phyloP scores from a whole-genome alignment of 2,797 vertebrate genomes.

The Enteromius viviparus region DNA sequence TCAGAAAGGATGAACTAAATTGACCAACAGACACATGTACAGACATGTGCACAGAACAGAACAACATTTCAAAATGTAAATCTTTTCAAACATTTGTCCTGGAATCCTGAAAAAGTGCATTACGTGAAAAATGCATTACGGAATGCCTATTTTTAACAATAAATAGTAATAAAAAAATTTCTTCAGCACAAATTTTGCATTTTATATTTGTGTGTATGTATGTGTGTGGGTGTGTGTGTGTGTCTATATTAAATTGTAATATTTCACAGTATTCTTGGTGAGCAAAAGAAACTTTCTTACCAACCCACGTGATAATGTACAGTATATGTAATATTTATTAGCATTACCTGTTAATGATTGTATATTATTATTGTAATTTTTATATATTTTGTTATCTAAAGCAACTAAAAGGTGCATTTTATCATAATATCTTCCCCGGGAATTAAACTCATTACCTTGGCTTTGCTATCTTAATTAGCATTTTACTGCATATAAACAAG shows the following conservation, averaged over 20 bases:
- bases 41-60: neutral
- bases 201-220: neutral
- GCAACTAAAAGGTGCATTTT: neutral
- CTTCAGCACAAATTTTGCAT: neutral
- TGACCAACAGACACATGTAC: too few relatives aligned
- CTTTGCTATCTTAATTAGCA: neutral
- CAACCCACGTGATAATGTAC: too few relatives aligned
- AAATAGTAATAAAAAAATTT: neutral
- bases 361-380: neutral
- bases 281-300: too few relatives aligned
- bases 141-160: neutral
- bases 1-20: neutral
- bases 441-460: neutral
- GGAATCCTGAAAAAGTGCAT: neutral
- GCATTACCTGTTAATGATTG: neutral
- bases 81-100: neutral
- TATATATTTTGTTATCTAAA: neutral
- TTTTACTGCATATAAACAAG: neutral
- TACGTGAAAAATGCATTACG: neutral
- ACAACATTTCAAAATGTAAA: neutral
- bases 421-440: neutral
- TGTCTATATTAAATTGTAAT: too few relatives aligned
- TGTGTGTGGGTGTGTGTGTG: too few relatives aligned
- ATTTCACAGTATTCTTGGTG: neutral
- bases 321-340: neutral